These are phyloP conservation scores for Encarsia formosa DNA, from an alignment of 2,888 invertebrate species.

Conservation along the genomic window DNA sequence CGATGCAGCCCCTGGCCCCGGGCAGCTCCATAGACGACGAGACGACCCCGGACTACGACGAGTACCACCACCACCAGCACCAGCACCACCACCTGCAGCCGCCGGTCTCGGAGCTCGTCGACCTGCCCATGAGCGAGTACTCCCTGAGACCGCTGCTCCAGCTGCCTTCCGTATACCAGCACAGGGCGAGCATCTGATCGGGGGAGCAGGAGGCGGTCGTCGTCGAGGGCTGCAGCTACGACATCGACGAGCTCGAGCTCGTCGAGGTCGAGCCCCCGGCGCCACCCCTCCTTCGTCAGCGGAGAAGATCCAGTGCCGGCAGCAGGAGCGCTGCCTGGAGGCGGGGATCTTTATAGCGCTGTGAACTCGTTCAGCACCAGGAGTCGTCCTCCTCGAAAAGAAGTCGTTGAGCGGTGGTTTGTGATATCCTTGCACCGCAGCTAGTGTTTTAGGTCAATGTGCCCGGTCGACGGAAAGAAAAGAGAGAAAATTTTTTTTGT, in stretches of 20 bases:
- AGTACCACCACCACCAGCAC: slow-evolving; percentile 4
- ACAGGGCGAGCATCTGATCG: slow-evolving; percentile 48
- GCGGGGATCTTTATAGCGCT: no score
- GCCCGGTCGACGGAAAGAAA: no score
- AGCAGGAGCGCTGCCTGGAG: not conserved
- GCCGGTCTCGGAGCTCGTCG: slow-evolving; percentile 2
- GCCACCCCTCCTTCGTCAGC: not conserved
- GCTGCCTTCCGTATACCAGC: slow-evolving; percentile 46
- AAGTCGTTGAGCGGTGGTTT: no score
- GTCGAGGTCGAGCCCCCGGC: not conserved
- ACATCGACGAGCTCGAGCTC: not conserved
- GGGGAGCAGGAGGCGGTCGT: not conserved
- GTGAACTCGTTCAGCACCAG: no score
- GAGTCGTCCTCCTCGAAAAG: no score
- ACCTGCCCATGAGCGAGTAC: slow-evolving; percentile 19
- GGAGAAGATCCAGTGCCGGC: not conserved
- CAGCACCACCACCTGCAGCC: not conserved
- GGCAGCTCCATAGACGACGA: slow-evolving; percentile 16
- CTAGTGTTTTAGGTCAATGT: no score
- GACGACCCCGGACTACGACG: slow-evolving; percentile 12
- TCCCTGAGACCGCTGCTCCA: slow-evolving; percentile 38
- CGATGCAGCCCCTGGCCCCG: slow-evolving; percentile 48
- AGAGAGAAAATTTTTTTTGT: no score
- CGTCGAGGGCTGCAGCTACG: not conserved
- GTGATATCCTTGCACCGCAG: no score